These are phyloP conservation scores for Mastomys natalensis DNA, from an alignment of 2,113 vertebrate species.

Conservation along the genomic window DNA sequence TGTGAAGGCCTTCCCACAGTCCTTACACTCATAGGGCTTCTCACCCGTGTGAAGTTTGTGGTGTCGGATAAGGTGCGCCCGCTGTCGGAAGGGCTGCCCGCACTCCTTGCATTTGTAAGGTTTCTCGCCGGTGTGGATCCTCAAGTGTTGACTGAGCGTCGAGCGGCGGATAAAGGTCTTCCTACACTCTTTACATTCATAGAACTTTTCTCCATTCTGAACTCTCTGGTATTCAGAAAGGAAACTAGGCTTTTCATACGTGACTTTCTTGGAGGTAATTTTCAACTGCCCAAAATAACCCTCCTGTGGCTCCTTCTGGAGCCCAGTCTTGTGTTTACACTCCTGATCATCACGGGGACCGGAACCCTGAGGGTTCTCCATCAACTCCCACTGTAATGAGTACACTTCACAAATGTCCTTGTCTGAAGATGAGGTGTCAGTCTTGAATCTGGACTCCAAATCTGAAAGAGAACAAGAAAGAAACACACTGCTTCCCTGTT, in stretches of 20 bases:
- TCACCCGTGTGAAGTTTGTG: slow-evolving; percentile 81
- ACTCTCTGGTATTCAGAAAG: slow-evolving; percentile 76
- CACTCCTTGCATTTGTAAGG: slow-evolving; percentile 82
- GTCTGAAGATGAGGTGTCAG: slow-evolving; percentile 63
- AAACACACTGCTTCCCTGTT: slow-evolving; percentile 6
- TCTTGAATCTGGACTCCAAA: slow-evolving; percentile 66
- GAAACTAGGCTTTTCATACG: slow-evolving; percentile 71
- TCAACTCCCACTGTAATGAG: slow-evolving; percentile 74
- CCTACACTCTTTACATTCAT: slow-evolving; percentile 79
- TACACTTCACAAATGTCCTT: slow-evolving; percentile 73
- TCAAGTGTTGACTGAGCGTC: slow-evolving; percentile 79
- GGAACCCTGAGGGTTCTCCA: slow-evolving; percentile 66
- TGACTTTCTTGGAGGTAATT: slow-evolving; percentile 59
- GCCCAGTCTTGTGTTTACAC: slow-evolving; percentile 58
- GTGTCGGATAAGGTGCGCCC: slow-evolving; percentile 80
- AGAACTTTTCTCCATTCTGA: slow-evolving; percentile 78
- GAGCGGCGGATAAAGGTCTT: slow-evolving; percentile 81
- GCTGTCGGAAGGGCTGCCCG: slow-evolving; percentile 80
- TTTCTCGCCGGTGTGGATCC: slow-evolving; percentile 83
- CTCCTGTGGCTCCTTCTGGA: slow-evolving; percentile 42
- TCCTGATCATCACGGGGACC: slow-evolving; percentile 68
- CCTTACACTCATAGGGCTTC: slow-evolving; percentile 79
- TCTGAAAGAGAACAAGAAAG: slow-evolving; percentile 73
- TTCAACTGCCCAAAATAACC: slow-evolving; percentile 67
- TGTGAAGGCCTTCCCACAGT: slow-evolving; percentile 81